Percentiles rank a stretch among this genome's conserved stretches.
phyloP scores from a whole-genome alignment of 2,797 vertebrate species.

The Brachyrhaphis roseni region DNA sequence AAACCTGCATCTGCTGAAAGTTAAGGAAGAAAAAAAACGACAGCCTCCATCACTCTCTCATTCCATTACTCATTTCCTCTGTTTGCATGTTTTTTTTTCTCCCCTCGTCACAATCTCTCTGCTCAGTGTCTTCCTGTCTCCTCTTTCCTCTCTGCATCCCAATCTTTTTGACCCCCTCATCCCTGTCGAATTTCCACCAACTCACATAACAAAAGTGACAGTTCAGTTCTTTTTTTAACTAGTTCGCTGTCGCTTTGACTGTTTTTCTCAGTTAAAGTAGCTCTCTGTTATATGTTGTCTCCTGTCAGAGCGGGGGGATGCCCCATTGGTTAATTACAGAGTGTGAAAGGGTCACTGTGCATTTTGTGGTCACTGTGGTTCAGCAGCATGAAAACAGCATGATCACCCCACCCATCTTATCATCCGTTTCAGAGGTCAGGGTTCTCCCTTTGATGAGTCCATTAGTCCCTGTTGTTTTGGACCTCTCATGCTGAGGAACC shows the following conservation, averaged over 20 bases:
- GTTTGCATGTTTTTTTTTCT: constrained; percentile 19
- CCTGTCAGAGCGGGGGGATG: background rate
- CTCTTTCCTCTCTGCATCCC: constrained; percentile 35
- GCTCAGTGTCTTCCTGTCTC: constrained; percentile 51
- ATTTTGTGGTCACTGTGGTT: constrained; percentile 33
- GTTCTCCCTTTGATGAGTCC: constrained; percentile 52
- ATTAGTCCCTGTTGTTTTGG: constrained; percentile 52
- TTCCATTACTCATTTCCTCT: constrained; percentile 63
- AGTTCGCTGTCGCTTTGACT: constrained; percentile 18
- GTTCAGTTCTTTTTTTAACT: constrained; percentile 8
- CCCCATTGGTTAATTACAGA: constrained; percentile 40
- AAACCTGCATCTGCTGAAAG: constrained; percentile 38
- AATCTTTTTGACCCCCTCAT: constrained; percentile 43
- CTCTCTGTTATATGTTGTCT: constrained; percentile 14
- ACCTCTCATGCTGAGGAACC: constrained; percentile 14
- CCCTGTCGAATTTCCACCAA: constrained; percentile 26
- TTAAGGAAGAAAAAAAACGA: constrained; percentile 14
- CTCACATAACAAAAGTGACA: constrained; percentile 21
- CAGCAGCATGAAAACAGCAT: constrained; percentile 38
- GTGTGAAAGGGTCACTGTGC: constrained; percentile 25
- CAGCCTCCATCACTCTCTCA: constrained; percentile 42
- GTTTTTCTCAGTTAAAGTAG: constrained; percentile 14
- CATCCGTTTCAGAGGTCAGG: constrained; percentile 35
- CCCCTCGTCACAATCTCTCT: constrained; percentile 26
- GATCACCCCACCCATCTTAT: background rate